Conservation (phyloP, 2,113 vertebrate species). For the Caloenas nicobarica region DNA sequence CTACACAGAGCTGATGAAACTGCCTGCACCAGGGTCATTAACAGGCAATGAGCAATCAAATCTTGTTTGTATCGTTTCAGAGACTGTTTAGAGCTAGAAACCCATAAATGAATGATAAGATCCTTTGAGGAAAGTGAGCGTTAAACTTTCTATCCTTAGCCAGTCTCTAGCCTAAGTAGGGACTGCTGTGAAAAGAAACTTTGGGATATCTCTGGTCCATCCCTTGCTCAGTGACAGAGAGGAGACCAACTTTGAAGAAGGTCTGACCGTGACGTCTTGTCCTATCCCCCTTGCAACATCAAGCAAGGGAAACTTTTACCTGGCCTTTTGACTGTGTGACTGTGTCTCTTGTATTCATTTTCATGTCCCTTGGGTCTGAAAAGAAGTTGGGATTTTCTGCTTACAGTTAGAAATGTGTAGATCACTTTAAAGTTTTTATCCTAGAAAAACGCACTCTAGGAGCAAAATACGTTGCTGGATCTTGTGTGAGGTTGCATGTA, state of each 20-base stretch:
- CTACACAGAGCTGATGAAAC: background rate
- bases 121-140: background rate
- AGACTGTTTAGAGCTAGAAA: background rate
- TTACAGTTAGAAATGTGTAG: background rate
- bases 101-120: background rate
- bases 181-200: background rate
- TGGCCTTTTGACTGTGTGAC: background rate
- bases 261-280: background rate
- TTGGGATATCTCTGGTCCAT: background rate
- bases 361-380: background rate
- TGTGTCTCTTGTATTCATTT: fast-evolving
- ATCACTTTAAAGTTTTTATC: background rate
- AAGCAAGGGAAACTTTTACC: background rate
- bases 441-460: background rate
- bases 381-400: background rate
- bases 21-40: background rate
- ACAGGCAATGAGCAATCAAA: background rate
- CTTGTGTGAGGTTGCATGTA: background rate
- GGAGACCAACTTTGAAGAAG: background rate
- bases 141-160: background rate
- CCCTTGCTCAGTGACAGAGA: background rate
- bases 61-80: background rate
- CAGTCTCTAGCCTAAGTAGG: background rate
- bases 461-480: background rate
- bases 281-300: background rate